phyloP scores from a whole-genome alignment of 2,888 invertebrate genomes.

The Cerastis rubricosa region DNA sequence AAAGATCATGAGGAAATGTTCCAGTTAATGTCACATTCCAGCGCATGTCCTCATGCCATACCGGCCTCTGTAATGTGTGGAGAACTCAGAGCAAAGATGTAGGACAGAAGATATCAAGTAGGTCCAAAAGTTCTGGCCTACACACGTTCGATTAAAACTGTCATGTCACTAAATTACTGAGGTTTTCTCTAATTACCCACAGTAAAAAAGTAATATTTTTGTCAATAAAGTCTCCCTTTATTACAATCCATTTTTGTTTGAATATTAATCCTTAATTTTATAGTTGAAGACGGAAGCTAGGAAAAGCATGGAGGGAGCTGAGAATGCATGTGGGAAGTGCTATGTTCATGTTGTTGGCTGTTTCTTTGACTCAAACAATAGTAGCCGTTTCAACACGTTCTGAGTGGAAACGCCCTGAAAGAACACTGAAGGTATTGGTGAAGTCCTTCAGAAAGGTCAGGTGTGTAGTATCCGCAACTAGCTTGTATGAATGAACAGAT shows the following conservation, averaged over 20 bases:
- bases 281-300: no score
- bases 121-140: no score
- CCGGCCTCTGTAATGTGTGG: slow-evolving; percentile 12
- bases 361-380: not conserved
- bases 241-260: no score
- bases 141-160: no score
- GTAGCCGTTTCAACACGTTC: not conserved
- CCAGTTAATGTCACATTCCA: slow-evolving; percentile 59
- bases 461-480: not conserved
- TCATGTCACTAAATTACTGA: no score
- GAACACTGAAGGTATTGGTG: not conserved
- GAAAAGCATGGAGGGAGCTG: no score
- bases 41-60: slow-evolving; percentile 20
- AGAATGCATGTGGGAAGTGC: not conserved
- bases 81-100: not conserved
- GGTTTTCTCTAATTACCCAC: no score
- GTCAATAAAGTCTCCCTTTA: no score
- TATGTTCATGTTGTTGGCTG: not conserved
- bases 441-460: not conserved
- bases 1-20: slow-evolving; percentile 50
- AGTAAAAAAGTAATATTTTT: no score
- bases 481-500: not conserved
- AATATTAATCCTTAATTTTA: no score
- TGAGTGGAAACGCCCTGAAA: not conserved
- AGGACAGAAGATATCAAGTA: not conserved